Evolutionary conservation across 2,113 vertebrate genomes (phyloP).

Genomic region (Elachura formosa): DNA sequence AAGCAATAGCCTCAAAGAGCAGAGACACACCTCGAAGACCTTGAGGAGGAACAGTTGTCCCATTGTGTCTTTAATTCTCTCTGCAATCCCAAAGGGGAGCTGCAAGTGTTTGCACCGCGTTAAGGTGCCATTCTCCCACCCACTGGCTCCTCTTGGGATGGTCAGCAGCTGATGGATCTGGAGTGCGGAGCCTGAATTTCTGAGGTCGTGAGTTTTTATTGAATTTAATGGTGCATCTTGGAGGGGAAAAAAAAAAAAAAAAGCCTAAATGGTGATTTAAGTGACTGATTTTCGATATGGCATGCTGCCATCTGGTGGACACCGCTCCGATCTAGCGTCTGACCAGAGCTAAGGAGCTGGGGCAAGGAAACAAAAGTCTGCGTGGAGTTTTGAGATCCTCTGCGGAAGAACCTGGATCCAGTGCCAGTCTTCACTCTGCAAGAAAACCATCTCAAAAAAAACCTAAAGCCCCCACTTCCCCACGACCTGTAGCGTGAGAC

Average conservation of each 20-base stretch:
- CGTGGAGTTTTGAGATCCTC: neutral
- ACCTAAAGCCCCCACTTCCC: neutral
- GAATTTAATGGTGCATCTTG: neutral
- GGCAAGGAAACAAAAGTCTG: neutral
- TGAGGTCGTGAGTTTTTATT: neutral
- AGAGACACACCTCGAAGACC: neutral
- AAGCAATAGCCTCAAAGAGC: neutral
- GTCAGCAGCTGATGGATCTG: neutral
- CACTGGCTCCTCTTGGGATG: neutral
- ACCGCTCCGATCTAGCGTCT: neutral
- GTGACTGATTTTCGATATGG: conserved; percentile 58
- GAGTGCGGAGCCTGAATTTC: neutral
- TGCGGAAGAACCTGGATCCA: fast-evolving
- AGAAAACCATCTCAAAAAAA: neutral
- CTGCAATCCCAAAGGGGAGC: neutral
- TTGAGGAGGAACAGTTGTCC: neutral
- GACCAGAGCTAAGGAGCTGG: neutral
- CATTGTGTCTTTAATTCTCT: neutral
- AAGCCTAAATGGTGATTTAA: conserved; percentile 37
- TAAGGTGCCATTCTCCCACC: neutral
- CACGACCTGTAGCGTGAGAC: neutral
- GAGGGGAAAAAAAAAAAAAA: neutral
- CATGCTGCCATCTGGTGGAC: conserved; percentile 67
- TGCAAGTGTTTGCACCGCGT: fast-evolving
- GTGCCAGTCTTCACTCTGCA: neutral